These are phyloP conservation scores for Eulacestoma nigropectus DNA, from an alignment of 2,113 vertebrate species.

Conservation along the genomic window DNA sequence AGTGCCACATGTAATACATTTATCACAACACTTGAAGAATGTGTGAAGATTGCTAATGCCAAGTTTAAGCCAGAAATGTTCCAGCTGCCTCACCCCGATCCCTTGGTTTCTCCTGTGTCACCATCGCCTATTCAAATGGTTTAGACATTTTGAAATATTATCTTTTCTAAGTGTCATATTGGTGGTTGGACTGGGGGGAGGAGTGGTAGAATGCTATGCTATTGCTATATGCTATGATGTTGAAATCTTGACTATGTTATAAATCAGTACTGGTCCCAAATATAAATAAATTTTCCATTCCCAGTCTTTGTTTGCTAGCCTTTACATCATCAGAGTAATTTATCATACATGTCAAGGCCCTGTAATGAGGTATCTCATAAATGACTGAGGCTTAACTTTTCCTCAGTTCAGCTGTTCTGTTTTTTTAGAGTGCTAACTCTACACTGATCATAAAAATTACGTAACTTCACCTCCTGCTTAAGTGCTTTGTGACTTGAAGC, in stretches of 20 bases:
- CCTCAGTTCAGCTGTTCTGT: not conserved
- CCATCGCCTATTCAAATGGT: conserved; percentile 88
- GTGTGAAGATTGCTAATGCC: conserved; percentile 92
- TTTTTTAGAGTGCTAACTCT: not conserved
- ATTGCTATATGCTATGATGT: not conserved
- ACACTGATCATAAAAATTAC: not conserved
- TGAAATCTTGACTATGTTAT: not conserved
- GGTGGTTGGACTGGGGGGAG: not conserved
- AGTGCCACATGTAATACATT: conserved; percentile 96
- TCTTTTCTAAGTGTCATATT: not conserved
- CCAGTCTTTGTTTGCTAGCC: not conserved
- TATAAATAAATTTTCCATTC: not conserved
- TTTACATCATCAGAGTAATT: not conserved
- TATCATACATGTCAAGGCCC: not conserved
- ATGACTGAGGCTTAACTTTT: not conserved
- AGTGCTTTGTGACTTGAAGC: not conserved
- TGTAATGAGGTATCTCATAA: not conserved
- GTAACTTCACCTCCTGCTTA: not conserved
- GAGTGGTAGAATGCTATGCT: not conserved
- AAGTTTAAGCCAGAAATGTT: conserved; percentile 90
- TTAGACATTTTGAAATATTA: conserved; percentile 52
- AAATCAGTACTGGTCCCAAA: not conserved
- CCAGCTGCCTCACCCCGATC: conserved; percentile 71
- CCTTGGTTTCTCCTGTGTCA: conserved; percentile 83
- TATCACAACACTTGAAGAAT: conserved; percentile 95